phyloP scores from a whole-genome alignment of 2,888 invertebrate species.

The Ennomos fuscantarius region DNA sequence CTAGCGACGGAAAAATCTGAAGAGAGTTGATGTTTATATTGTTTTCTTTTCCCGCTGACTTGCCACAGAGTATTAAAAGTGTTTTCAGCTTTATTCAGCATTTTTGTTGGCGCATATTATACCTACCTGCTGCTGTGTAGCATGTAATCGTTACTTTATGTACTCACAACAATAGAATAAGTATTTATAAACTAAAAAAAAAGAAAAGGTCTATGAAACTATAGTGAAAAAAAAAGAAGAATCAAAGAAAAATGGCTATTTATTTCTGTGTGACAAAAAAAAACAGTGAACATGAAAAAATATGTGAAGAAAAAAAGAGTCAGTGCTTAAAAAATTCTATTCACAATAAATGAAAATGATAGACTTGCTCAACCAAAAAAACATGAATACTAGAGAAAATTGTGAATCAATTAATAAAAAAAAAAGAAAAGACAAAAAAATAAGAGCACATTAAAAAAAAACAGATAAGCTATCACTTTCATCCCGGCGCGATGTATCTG shows the following conservation, averaged over 20 bases:
- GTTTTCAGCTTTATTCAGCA: no score
- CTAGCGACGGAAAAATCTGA: no score
- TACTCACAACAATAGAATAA: not conserved
- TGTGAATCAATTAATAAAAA: constrained; percentile 6
- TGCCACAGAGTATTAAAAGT: no score
- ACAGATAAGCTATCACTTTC: constrained; percentile 7
- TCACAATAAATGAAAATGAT: constrained; percentile 31
- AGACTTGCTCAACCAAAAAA: constrained; percentile 13
- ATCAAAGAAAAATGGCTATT: constrained; percentile 7
- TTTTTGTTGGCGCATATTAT: no score
- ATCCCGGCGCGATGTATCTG: not conserved
- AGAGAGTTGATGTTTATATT: no score
- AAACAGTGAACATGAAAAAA: constrained; percentile 30
- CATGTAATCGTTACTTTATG: not conserved
- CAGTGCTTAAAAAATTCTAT: constrained; percentile 27
- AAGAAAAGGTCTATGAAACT: not conserved
- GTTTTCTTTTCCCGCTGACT: no score
- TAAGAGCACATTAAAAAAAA: not conserved
- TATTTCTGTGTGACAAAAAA: constrained; percentile 10
- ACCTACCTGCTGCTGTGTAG: not conserved
- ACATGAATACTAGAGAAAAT: constrained; percentile 32
- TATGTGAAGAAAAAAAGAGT: constrained; percentile 27
- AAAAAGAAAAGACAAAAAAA: not conserved
- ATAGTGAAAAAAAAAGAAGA: constrained; percentile 4
- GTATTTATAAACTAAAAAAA: not conserved